Conservation (phyloP, 2,113 vertebrate genomes). For the Pomatostomus ruficeps region DNA sequence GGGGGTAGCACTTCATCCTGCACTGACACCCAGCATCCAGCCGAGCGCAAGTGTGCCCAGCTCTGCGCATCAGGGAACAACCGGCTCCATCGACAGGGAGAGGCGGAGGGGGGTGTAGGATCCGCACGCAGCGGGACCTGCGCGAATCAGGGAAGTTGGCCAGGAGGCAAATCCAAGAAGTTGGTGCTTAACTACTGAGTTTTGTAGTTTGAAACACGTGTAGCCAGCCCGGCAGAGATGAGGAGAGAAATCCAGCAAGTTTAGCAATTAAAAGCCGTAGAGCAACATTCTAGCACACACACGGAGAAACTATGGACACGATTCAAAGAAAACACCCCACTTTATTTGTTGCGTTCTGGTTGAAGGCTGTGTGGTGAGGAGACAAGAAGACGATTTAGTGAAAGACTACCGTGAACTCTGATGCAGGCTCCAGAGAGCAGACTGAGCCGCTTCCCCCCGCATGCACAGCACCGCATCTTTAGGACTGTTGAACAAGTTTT, state of each 20-base stretch:
- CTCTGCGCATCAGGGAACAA: not conserved
- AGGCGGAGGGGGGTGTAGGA: not conserved
- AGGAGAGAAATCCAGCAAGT: not conserved
- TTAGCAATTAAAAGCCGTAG: not conserved
- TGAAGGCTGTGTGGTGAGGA: not conserved
- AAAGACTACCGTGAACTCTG: not conserved
- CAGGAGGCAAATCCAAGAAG: not conserved
- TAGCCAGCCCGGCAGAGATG: not conserved
- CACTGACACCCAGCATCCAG: not conserved
- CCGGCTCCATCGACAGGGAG: not conserved
- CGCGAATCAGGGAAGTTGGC: fast-evolving
- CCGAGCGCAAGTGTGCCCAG: fast-evolving
- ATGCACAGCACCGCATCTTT: not conserved
- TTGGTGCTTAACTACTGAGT: not conserved
- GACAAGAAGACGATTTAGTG: not conserved
- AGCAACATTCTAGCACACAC: not conserved
- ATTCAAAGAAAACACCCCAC: not conserved
- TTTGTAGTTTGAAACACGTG: not conserved
- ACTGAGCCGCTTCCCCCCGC: not conserved
- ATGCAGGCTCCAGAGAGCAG: not conserved
- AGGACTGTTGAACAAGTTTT: not conserved
- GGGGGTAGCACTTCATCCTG: not conserved
- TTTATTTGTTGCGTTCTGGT: not conserved
- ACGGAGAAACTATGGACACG: not conserved
- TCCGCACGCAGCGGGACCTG: fast-evolving